Evolutionary conservation across 2,888 invertebrate genomes (phyloP).

Genomic region (Agonopterix alstromeriana): DNA sequence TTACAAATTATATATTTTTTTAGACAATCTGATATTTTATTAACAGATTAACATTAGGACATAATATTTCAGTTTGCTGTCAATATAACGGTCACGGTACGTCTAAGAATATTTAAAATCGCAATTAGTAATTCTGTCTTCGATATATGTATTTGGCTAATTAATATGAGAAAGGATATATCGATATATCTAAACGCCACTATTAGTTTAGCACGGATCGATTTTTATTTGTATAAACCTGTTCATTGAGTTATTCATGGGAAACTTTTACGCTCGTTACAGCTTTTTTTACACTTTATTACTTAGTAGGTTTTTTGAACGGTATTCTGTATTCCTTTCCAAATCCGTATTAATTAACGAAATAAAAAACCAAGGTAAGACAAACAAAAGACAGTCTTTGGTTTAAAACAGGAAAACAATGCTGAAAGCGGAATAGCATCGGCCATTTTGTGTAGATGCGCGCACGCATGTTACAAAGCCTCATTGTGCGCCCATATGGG

Average conservation of each 20-base stretch:
- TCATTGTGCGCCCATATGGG: constrained; percentile 69
- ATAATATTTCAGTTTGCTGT: constrained; percentile 10
- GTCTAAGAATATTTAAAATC: constrained; percentile 10
- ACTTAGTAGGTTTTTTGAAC: neutral
- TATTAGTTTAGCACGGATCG: constrained; percentile 12
- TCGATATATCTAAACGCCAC: constrained; percentile 9
- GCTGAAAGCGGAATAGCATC: constrained; percentile 28
- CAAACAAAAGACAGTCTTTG: constrained; percentile 16
- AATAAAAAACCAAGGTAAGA: neutral
- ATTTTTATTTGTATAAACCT: constrained; percentile 3
- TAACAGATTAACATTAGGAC: constrained; percentile 6
- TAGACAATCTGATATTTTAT: neutral
- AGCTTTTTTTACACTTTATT: neutral
- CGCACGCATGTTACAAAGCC: constrained; percentile 43
- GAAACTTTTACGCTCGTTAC: neutral
- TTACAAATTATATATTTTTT: neutral
- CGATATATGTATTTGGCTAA: constrained; percentile 13
- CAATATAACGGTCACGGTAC: constrained; percentile 14
- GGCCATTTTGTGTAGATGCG: constrained; percentile 41
- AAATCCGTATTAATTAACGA: constrained; percentile 6
- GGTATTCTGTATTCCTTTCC: neutral
- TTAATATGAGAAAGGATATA: constrained; percentile 16
- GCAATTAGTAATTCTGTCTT: constrained; percentile 18
- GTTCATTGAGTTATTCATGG: constrained; percentile 6
- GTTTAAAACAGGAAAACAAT: constrained; percentile 43